Conservation (phyloP, 37 sponge, comb jelly and placozoan species). For the Diacarnus erythraeanus region DNA sequence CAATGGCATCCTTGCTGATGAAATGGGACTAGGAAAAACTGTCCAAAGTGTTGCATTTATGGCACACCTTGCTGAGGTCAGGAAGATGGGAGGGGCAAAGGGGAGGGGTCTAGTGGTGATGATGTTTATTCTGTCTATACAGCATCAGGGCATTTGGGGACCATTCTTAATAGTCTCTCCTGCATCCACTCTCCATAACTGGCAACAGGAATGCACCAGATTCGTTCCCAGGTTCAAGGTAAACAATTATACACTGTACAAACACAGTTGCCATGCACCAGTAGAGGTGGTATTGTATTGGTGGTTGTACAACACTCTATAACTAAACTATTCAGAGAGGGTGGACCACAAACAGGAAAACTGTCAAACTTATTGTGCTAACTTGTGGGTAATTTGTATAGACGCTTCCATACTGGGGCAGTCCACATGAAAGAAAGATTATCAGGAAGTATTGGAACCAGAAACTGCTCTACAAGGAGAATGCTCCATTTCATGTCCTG, state of each 20-base stretch:
- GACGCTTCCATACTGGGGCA: constrained; percentile 95
- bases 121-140: not conserved
- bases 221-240: constrained; percentile 76
- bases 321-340: too few relatives aligned
- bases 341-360: too few relatives aligned
- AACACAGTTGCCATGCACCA: too few relatives aligned
- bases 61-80: constrained; percentile 88
- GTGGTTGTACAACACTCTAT: too few relatives aligned
- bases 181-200: constrained; percentile 95
- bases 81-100: not conserved
- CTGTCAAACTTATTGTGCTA: too few relatives aligned
- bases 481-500: constrained; percentile 91
- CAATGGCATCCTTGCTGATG: constrained; percentile 96
- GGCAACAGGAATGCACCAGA: constrained; percentile 92
- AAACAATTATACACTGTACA: too few relatives aligned
- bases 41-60: constrained; percentile 90
- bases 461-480: constrained; percentile 68
- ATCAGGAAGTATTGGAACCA: constrained; percentile 92
- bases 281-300: too few relatives aligned
- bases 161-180: constrained; percentile 93
- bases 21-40: constrained; percentile 97
- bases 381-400: not conserved
- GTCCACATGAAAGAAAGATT: constrained; percentile 82
- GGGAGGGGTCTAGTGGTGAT: not conserved
- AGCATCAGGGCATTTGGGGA: constrained; percentile 90